A percentile compares a stretch with the other conserved stretches of the same genome.
Conservation (phyloP, 1,140 invertebrate genomes). For the Apis cerana region DNA sequence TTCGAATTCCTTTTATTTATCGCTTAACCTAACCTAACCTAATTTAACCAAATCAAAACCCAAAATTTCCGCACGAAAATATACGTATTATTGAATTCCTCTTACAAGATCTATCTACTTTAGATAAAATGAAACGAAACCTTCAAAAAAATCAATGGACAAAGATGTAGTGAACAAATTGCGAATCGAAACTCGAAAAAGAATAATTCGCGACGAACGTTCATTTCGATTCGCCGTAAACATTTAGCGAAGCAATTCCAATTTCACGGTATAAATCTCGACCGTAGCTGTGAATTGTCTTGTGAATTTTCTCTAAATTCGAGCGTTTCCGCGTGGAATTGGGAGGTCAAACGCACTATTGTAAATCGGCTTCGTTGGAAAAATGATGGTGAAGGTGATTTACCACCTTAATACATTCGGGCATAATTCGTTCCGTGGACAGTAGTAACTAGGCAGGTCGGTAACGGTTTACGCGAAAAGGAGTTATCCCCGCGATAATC, state of each 20-base stretch:
- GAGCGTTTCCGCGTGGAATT: neutral
- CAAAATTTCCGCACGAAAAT: too few relatives aligned
- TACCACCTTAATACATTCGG: slow-evolving; percentile 25
- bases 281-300: neutral
- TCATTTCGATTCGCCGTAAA: too few relatives aligned
- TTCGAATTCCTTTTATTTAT: too few relatives aligned
- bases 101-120: too few relatives aligned
- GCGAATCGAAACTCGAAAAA: too few relatives aligned
- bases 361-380: neutral
- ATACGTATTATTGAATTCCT: too few relatives aligned
- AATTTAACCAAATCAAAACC: too few relatives aligned
- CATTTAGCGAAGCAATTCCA: neutral
- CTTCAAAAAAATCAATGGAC: too few relatives aligned
- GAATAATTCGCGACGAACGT: neutral
- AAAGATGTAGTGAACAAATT: too few relatives aligned
- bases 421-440: slow-evolving; percentile 37
- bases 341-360: neutral
- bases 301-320: neutral
- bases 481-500: slow-evolving; percentile 27
- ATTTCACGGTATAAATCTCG: neutral
- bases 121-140: too few relatives aligned
- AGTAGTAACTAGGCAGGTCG: slow-evolving; percentile 38
- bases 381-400: slow-evolving; percentile 28
- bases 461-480: slow-evolving; percentile 37
- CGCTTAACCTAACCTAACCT: too few relatives aligned